phyloP scores from a whole-genome alignment of 2,888 invertebrate genomes.

The Plusia festucae region DNA sequence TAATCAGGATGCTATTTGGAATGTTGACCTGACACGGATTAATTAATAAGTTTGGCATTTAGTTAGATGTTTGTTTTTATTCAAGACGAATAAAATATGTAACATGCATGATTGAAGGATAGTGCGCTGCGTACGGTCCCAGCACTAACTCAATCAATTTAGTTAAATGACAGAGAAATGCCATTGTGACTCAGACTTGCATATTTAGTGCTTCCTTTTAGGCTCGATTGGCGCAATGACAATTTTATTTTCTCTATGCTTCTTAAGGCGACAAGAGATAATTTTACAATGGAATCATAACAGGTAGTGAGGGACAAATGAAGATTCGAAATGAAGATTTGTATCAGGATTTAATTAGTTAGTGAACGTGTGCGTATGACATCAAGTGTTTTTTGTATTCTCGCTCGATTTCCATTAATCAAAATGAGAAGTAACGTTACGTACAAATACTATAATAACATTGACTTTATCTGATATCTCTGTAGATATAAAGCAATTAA shows the following conservation, averaged over 20 bases:
- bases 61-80: not conserved
- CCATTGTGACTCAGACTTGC: not conserved
- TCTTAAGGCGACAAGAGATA: not conserved
- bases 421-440: not conserved
- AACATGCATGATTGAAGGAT: not conserved
- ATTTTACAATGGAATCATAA: not conserved
- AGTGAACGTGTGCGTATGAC: too few species aligned
- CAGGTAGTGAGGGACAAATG: too few species aligned
- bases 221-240: not conserved
- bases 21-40: not conserved
- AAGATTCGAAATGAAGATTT: too few species aligned
- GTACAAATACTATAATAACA: not conserved
- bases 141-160: not conserved
- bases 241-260: not conserved
- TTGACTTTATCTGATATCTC: not conserved
- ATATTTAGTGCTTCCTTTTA: not conserved
- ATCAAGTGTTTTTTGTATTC: not conserved
- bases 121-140: not conserved
- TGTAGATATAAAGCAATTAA: conserved; percentile 15
- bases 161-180: not conserved
- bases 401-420: not conserved
- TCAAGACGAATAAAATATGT: not conserved
- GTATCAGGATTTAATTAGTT: too few species aligned
- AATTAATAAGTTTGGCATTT: too few species aligned
- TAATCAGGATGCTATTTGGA: not conserved